These are phyloP conservation scores for Apamea anceps DNA, from an alignment of 2,888 invertebrate genomes.

Conservation along the genomic window DNA sequence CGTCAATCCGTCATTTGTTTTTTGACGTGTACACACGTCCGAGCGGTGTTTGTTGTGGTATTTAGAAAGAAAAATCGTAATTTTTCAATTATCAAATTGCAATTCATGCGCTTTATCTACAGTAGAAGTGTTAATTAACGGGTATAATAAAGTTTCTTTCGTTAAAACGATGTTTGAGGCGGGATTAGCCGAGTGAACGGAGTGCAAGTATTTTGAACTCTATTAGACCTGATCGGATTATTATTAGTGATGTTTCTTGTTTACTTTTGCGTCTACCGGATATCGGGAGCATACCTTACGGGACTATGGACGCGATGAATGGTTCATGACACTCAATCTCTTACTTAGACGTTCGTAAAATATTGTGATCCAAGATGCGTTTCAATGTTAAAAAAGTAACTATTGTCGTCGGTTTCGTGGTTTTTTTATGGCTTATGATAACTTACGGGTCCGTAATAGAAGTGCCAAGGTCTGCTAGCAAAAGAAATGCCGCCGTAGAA, in stretches of 20 bases:
- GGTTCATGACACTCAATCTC: slow-evolving; percentile 44
- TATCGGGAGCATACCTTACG: slow-evolving; percentile 42
- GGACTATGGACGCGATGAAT: slow-evolving; percentile 55
- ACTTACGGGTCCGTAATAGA: slow-evolving; percentile 78
- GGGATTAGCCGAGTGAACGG: slow-evolving; percentile 26
- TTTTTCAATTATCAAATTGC: slow-evolving; percentile 54
- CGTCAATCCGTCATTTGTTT: slow-evolving; percentile 67
- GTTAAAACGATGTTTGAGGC: slow-evolving; percentile 16
- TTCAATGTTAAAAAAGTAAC: slow-evolving; percentile 81
- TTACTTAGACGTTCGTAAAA: slow-evolving; percentile 30
- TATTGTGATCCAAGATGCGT: slow-evolving; percentile 78
- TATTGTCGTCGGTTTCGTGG: slow-evolving; percentile 69
- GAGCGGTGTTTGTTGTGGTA: slow-evolving; percentile 68
- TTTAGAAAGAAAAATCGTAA: slow-evolving; percentile 46
- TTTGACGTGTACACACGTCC: slow-evolving; percentile 70
- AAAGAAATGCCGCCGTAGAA: slow-evolving; percentile 64
- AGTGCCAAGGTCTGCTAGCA: slow-evolving; percentile 66
- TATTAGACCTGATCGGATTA: slow-evolving; percentile 41
- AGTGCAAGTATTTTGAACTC: slow-evolving; percentile 35
- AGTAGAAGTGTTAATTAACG: slow-evolving; percentile 45
- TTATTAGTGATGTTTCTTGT: slow-evolving; percentile 64
- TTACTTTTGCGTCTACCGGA: slow-evolving; percentile 54
- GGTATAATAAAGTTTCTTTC: slow-evolving; percentile 30
- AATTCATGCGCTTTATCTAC: slow-evolving; percentile 52
- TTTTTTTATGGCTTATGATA: slow-evolving; percentile 79